phyloP scores from a whole-genome alignment of 2,888 invertebrate species.

The Amorpha juglandis region DNA sequence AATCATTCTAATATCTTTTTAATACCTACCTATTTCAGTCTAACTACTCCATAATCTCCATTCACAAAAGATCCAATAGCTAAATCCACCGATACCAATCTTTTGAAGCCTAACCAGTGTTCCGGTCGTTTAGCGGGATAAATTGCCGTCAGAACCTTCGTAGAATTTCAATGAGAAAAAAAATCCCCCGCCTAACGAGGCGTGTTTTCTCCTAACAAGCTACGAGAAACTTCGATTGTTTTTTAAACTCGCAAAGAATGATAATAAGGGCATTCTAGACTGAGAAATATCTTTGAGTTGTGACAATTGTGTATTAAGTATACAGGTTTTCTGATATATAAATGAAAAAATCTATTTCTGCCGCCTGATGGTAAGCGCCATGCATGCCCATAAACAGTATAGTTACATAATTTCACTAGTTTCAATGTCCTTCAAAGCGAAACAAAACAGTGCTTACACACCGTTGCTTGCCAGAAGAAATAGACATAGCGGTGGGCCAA shows the following conservation, averaged over 20 bases:
- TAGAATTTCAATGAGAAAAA: constrained; percentile 20
- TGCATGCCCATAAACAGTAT: too few species aligned
- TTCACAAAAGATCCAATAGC: neutral
- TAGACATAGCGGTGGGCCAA: too few species aligned
- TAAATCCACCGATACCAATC: constrained; percentile 41
- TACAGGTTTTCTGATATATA: too few species aligned
- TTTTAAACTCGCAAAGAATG: neutral
- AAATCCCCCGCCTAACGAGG: constrained; percentile 13
- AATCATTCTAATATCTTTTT: too few species aligned
- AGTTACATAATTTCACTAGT: too few species aligned
- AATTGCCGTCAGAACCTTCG: constrained; percentile 18
- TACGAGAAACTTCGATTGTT: constrained; percentile 22
- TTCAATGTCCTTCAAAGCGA: too few species aligned
- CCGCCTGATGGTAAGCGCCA: too few species aligned
- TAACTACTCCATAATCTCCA: neutral
- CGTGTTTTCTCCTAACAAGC: constrained; percentile 34
- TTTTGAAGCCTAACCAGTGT: constrained; percentile 47
- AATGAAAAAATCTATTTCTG: too few species aligned
- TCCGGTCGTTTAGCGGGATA: neutral
- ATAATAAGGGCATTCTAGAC: neutral
- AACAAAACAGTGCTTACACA: too few species aligned
- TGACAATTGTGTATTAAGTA: neutral
- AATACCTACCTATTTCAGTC: too few species aligned
- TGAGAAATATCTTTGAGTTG: neutral
- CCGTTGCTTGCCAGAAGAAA: too few species aligned